Percentiles rank a stretch among this genome's conserved stretches.
Conservation (phyloP, 2,113 vertebrate genomes). For the Sander vitreus region DNA sequence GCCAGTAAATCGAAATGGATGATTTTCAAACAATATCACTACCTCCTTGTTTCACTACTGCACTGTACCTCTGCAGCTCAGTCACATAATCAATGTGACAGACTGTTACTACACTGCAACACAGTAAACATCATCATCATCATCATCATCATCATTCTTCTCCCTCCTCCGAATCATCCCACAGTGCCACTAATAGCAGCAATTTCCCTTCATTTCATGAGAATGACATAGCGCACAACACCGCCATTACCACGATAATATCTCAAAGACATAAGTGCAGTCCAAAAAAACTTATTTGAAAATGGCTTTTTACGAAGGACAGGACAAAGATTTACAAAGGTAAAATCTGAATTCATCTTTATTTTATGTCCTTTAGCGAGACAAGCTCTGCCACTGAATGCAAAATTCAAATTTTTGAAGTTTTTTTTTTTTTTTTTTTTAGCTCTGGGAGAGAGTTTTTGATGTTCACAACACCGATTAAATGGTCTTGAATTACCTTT, state of each 20-base stretch:
- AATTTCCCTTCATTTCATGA: constrained; percentile 72
- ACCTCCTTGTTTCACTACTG: not conserved
- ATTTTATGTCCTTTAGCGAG: not conserved
- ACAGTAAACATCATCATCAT: constrained; percentile 3
- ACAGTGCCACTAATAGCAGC: constrained; percentile 58
- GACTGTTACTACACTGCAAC: not conserved
- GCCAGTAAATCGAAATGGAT: constrained; percentile 2
- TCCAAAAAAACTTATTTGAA: constrained; percentile 56
- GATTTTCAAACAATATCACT: not conserved
- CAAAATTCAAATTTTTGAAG: too few species aligned
- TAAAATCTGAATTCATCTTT: not conserved
- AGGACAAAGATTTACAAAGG: not conserved
- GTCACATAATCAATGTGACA: not conserved
- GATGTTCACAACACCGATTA: not conserved
- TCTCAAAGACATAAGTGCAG: constrained; percentile 64
- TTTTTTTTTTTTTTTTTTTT: too few species aligned
- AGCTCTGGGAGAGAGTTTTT: not conserved
- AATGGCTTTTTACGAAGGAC: not conserved
- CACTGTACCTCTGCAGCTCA: constrained; percentile 16
- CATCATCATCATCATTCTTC: constrained; percentile 25
- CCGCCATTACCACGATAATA: constrained; percentile 59
- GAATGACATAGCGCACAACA: constrained; percentile 64
- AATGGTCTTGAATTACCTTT: not conserved
- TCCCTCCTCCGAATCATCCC: constrained; percentile 47
- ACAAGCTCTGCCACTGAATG: not conserved